These are phyloP conservation scores for Philereme vetulata DNA, from an alignment of 2,888 invertebrate genomes.

Conservation along the genomic window DNA sequence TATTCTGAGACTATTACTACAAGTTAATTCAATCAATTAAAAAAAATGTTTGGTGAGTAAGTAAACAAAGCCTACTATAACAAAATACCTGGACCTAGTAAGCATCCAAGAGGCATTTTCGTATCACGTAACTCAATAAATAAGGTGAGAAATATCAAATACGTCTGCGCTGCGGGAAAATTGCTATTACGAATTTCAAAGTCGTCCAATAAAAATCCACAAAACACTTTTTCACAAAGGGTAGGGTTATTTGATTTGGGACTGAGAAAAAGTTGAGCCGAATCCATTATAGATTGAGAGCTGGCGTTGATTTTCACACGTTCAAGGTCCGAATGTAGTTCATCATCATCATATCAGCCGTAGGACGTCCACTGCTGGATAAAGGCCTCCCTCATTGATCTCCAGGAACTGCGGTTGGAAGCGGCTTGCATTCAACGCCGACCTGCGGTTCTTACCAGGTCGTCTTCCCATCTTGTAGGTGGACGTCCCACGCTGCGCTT, in stretches of 20 bases:
- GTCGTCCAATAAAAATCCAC: constrained; percentile 39
- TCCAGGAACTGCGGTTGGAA: too few relatives aligned
- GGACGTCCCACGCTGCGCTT: too few relatives aligned
- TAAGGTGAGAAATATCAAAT: constrained; percentile 41
- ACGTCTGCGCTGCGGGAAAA: constrained; percentile 40
- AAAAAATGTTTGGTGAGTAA: too few relatives aligned
- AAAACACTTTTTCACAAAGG: constrained; percentile 39
- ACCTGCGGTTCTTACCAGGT: too few relatives aligned
- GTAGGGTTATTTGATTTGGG: constrained; percentile 42
- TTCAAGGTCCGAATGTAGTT: neutral
- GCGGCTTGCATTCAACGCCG: too few relatives aligned
- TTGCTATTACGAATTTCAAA: constrained; percentile 42
- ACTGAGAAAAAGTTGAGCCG: constrained; percentile 38
- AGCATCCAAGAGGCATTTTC: neutral
- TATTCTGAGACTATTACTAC: too few relatives aligned
- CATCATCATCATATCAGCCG: too few relatives aligned
- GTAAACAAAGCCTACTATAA: too few relatives aligned
- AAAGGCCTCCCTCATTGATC: too few relatives aligned
- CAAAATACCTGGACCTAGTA: neutral
- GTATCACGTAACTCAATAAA: constrained; percentile 37
- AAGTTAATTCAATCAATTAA: too few relatives aligned
- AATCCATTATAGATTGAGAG: constrained; percentile 29
- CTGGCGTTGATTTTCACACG: constrained; percentile 2
- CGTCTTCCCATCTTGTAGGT: too few relatives aligned
- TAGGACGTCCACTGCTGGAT: too few relatives aligned